A percentile compares a stretch with the other conserved stretches of the same genome.
Conservation (phyloP, 2,888 invertebrate genomes). For the Sinhomidia bicolor region DNA sequence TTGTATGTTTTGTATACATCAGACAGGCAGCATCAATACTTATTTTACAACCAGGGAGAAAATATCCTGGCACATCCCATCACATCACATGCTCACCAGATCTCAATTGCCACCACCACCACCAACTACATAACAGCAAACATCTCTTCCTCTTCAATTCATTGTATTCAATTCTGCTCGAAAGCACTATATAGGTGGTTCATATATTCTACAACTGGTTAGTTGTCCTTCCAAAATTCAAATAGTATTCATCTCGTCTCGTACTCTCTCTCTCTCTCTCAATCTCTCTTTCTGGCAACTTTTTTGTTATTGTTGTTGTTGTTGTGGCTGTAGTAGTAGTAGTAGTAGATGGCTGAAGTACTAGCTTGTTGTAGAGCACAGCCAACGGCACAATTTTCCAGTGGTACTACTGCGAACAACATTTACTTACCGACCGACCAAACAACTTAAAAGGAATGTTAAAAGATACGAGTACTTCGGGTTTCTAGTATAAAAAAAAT, state of each 20-base stretch:
- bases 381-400: constrained; percentile 24
- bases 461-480: neutral
- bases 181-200: neutral
- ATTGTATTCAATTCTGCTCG: neutral
- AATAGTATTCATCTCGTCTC: constrained; percentile 27
- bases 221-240: constrained; percentile 19
- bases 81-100: constrained; percentile 25
- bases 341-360: neutral
- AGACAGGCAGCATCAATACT: constrained; percentile 14
- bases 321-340: neutral
- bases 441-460: constrained; percentile 18
- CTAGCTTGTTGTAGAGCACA: neutral
- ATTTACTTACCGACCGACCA: constrained; percentile 6
- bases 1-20: neutral
- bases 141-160: constrained; percentile 12
- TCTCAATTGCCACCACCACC: constrained; percentile 37
- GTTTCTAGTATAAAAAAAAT: neutral
- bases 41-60: constrained; percentile 25
- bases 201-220: constrained; percentile 2
- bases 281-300: neutral
- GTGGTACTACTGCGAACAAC: neutral
- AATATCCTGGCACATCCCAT: constrained; percentile 31
- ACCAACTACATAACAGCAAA: too few species aligned
- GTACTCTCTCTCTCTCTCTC: too few species aligned
- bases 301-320: constrained; percentile 32